A percentile compares a stretch with the other conserved stretches of the same genome.
These are phyloP conservation scores for Belgica antarctica DNA, from an alignment of 2,888 invertebrate species.

Conservation along the genomic window DNA sequence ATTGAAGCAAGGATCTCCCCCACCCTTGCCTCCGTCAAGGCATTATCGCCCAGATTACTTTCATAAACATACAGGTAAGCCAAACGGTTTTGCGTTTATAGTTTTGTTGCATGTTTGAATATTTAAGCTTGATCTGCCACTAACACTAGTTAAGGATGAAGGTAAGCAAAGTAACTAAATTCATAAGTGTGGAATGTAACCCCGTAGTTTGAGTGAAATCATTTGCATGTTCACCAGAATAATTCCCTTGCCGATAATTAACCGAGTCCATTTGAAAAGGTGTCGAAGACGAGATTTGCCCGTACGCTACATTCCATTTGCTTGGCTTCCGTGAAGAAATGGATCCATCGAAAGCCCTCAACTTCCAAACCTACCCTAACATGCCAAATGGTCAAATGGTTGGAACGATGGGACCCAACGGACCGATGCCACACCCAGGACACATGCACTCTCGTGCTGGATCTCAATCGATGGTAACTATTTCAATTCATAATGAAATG, in stretches of 20 bases:
- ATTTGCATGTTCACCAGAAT: too few relatives aligned
- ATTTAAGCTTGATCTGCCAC: neutral
- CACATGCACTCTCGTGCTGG: slow-evolving; percentile 75
- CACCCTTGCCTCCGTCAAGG: slow-evolving; percentile 56
- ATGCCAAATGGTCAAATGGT: slow-evolving; percentile 64
- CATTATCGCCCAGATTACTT: slow-evolving; percentile 26
- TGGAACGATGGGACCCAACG: slow-evolving; percentile 79
- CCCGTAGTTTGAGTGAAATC: too few relatives aligned
- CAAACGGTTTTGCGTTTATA: neutral
- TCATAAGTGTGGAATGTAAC: too few relatives aligned
- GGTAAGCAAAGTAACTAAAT: too few relatives aligned
- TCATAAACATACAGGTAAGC: slow-evolving; percentile 37
- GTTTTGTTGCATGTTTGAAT: neutral
- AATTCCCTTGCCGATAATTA: too few relatives aligned
- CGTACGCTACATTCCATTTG: slow-evolving; percentile 94
- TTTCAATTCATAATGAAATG: neutral
- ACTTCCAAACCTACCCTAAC: slow-evolving; percentile 86
- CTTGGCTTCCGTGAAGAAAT: slow-evolving; percentile 93
- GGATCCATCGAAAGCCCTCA: slow-evolving; percentile 87
- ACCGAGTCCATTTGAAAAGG: slow-evolving; percentile 57
- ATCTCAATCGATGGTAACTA: slow-evolving; percentile 86
- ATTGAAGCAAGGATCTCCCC: slow-evolving; percentile 61
- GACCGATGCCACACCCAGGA: slow-evolving; percentile 65
- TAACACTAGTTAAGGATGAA: neutral
- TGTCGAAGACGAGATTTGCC: slow-evolving; percentile 95